phyloP scores from a whole-genome alignment of 2,888 invertebrate genomes.

The Neoitamus cyanurus region DNA sequence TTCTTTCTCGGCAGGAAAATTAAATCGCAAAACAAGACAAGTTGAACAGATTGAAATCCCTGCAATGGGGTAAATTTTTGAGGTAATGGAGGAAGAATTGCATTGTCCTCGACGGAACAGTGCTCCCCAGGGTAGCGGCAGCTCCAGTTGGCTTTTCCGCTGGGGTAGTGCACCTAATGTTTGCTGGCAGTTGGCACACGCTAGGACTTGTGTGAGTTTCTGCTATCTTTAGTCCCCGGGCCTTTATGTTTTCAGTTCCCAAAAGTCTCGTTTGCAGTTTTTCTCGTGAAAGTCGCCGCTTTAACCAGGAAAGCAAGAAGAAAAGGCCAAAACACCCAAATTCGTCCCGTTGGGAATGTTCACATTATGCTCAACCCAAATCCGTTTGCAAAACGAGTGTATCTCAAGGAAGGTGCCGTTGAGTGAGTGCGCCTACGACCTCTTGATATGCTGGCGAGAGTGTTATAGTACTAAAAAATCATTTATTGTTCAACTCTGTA shows the following conservation, averaged over 20 bases:
- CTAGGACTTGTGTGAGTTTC: background rate
- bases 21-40: conserved; percentile 43
- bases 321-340: background rate
- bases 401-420: background rate
- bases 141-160: background rate
- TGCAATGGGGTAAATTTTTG: conserved; percentile 31
- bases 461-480: background rate
- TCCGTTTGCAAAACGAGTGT: background rate
- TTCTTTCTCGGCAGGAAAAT: conserved; percentile 37
- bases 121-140: background rate
- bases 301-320: background rate
- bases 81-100: conserved; percentile 27
- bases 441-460: background rate
- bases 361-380: background rate
- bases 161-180: background rate
- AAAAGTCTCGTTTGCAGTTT: conserved; percentile 8
- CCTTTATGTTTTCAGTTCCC: background rate
- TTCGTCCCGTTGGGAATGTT: background rate
- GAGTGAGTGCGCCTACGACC: background rate
- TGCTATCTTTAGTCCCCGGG: background rate
- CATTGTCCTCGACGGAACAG: conserved; percentile 3
- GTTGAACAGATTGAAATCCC: conserved; percentile 36
- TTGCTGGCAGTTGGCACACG: background rate
- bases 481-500: too few species aligned
- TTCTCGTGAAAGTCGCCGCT: background rate